Evolutionary conservation across 2,797 vertebrate genomes (phyloP).

Genomic region (Gymnocypris eckloni): DNA sequence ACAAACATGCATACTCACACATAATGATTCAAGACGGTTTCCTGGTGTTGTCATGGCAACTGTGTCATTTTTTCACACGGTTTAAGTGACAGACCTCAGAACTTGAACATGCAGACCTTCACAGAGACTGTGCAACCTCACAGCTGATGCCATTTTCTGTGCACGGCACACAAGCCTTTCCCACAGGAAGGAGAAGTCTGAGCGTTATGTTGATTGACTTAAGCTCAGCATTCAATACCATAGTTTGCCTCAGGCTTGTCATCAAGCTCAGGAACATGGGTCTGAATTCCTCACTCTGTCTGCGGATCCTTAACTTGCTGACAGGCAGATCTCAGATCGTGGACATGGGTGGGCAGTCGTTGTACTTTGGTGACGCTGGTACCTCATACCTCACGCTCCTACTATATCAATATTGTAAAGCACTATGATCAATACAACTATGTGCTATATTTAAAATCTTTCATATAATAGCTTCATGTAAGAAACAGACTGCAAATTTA

Average conservation of each 20-base stretch:
- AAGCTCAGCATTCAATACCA: conserved; percentile 25
- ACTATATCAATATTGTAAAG: neutral
- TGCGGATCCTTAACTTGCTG: neutral
- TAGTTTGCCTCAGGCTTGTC: conserved; percentile 30
- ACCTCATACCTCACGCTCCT: neutral
- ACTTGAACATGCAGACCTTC: conserved; percentile 41
- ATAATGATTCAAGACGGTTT: conserved; percentile 37
- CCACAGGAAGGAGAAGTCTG: conserved; percentile 31
- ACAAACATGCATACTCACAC: neutral
- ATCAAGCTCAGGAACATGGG: conserved; percentile 15
- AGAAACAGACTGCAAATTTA: too few species aligned
- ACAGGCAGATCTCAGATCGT: conserved; percentile 14
- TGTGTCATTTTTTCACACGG: conserved; percentile 11
- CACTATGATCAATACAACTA: too few species aligned
- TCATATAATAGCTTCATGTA: too few species aligned
- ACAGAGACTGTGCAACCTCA: conserved; percentile 15
- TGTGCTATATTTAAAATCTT: too few species aligned
- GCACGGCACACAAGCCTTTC: neutral
- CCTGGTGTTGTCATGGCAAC: conserved; percentile 55
- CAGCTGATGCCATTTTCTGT: conserved; percentile 23
- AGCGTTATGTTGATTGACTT: conserved; percentile 34
- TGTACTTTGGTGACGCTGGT: neutral
- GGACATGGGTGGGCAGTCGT: neutral
- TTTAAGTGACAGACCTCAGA: conserved; percentile 48
- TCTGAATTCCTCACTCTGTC: conserved; percentile 29